These are phyloP conservation scores for Merodon equestris DNA, from an alignment of 2,888 invertebrate species.

Conservation along the genomic window DNA sequence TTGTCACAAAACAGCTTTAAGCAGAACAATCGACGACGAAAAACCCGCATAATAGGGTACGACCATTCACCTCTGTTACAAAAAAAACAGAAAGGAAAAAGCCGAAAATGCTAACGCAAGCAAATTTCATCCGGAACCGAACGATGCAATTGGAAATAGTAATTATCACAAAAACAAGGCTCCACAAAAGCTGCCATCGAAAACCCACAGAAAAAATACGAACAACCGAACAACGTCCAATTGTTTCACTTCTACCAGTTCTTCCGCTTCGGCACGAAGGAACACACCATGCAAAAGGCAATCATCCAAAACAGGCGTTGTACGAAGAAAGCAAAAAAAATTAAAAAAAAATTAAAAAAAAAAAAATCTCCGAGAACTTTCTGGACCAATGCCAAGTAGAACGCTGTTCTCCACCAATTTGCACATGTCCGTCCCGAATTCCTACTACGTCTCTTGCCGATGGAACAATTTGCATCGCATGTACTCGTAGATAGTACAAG, in stretches of 20 bases:
- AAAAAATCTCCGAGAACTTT: constrained; percentile 21
- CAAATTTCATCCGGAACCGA: too few relatives aligned
- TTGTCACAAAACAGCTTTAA: too few relatives aligned
- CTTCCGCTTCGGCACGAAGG: constrained; percentile 17
- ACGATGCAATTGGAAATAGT: not conserved
- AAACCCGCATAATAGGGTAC: too few relatives aligned
- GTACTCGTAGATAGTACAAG: not conserved
- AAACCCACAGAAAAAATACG: constrained; percentile 7
- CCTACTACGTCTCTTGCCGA: not conserved
- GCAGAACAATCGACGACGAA: too few relatives aligned
- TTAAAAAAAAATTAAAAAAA: not conserved
- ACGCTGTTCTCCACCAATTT: constrained; percentile 33
- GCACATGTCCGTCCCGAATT: constrained; percentile 42
- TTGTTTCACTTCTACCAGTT: constrained; percentile 32
- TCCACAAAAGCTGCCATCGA: not conserved
- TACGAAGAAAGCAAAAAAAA: not conserved
- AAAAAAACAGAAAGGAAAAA: too few relatives aligned
- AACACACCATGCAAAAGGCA: constrained; percentile 15
- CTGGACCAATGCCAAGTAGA: constrained; percentile 60
- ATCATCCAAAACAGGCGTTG: constrained; percentile 26
- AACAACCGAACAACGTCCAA: not conserved
- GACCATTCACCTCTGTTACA: too few relatives aligned
- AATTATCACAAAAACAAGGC: not conserved
- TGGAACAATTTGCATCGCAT: too few relatives aligned
- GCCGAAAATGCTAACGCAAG: too few relatives aligned